Base-by-base conservation (phyloP, 2,888 invertebrate species). In the Acholoe squamosa region DNA sequence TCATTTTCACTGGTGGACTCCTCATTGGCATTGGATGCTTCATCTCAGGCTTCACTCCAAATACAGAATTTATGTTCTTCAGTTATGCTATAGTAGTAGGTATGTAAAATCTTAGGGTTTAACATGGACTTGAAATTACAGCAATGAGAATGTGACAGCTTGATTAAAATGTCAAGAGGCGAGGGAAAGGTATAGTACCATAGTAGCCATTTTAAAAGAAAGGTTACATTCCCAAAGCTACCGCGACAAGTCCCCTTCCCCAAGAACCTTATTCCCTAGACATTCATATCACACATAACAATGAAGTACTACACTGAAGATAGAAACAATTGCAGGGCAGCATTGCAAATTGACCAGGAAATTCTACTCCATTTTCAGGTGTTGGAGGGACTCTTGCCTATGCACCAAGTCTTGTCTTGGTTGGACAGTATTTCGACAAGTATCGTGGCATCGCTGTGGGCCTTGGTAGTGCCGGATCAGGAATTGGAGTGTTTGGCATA, bases 21-120 rank as follows among this genome's bases (percentile, higher is more conserved):
- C 12, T 91, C 0, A 31, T 91, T 10, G 91, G 90, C 10, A 12
- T 86, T 16, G 91, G 91, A 3, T 34, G 43, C 34, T 33, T 91
- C 22, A 22, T 91, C 28, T 89, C 25, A 51, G 91, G 80, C 22
- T 91, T 91, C 61, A 77, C 91, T 12, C 77, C 89, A n/a, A 89
- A 34, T 54, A 84, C 80, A 16, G 86, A 91, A n/a, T 91, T 90
- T 25, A 76, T 91, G 89, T 91, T 91, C 90, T 91, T 91, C 89
- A 90, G 89, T 61, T 91, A 91, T 84, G 33, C 34, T 22, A 16
- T 91, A 19, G 31, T 91, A 10, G 28, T 28, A 84, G 91, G 91
- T 90, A 76, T 88, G 91, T 80, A 14, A 5, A 61, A 43, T 43
- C 43, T 43, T 7, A 43, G 5, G n/a, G 43, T 43, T 7, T 7